These are phyloP conservation scores for Syndactyla subalaris DNA, from an alignment of 2,797 vertebrate genomes.

Conservation along the genomic window DNA sequence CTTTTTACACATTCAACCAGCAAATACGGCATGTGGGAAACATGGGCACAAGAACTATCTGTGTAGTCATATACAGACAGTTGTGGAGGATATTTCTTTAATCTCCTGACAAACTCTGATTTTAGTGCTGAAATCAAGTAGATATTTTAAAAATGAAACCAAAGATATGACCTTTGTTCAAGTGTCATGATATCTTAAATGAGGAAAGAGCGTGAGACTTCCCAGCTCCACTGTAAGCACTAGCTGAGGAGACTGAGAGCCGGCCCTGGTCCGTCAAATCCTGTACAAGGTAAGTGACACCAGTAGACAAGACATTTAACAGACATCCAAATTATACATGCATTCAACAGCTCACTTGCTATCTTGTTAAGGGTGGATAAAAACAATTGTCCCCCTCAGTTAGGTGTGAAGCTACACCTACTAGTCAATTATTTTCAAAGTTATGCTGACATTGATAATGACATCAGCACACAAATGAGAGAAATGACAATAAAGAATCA, in stretches of 20 bases:
- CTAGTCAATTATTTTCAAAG: background rate
- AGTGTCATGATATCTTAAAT: background rate
- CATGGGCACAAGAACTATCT: background rate
- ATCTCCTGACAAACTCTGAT: background rate
- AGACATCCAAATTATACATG: background rate
- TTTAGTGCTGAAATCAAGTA: background rate
- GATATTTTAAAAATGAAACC: background rate
- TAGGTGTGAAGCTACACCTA: background rate
- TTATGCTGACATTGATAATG: background rate
- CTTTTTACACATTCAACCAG: background rate
- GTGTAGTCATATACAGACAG: background rate
- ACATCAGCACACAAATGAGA: background rate
- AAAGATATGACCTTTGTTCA: background rate
- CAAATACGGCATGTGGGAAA: background rate
- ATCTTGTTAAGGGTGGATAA: background rate
- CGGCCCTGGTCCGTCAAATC: background rate
- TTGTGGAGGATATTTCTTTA: background rate
- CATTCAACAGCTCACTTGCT: background rate
- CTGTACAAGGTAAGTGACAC: background rate
- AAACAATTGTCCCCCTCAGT: background rate
- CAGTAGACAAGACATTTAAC: background rate
- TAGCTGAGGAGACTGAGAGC: background rate
- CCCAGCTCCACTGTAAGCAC: background rate
- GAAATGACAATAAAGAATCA: background rate
- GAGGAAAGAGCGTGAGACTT: background rate